Base-by-base conservation (phyloP, 2,113 vertebrate species). In the Daphoenositta chrysoptera region DNA sequence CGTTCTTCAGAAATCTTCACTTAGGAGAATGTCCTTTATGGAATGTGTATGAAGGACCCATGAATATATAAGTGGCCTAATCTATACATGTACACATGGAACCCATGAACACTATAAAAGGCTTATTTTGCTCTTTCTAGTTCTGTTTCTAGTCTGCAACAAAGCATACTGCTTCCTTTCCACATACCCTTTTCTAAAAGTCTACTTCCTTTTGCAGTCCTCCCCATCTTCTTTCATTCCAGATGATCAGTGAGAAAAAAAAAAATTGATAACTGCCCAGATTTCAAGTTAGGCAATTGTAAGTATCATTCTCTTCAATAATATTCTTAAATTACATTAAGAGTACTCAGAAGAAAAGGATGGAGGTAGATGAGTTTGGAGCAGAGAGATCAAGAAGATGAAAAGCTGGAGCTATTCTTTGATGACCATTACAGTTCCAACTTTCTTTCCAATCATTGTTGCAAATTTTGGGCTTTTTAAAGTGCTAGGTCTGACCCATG, bases 401-500 rank as follows among this genome's bases (percentile, higher is more conserved):
- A 82, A 88, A 94, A 84, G 13, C 21, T 83, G 35, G 18, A 54
- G 22, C 51, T 70, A 13, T 56, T 51, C 47, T 73, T 84, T 68
- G 64, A 86, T 94, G 93, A 83, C 78, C 72, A 51, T 20, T 93
- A 60, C 13, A 72, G 75, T 94, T 97, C 50, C 84, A 94, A 73
- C 50, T 93, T 76, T 86, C 60, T 91, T 95, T 97, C 65, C 89
- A 72, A 66, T 66, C 11, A 42, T 23, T n/a, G 39, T 37, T 84
- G 33, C 11, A 69, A 75, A 30, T 72, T 83, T 60, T 75, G 24
- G 13, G 51, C 20, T 68, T 75, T 87, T 89, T 66, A 39, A 94
- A 64, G 28, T 63, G 27, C 50, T 87, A 92, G 68, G 30, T 95
- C 48, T 94, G 65, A 73, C 87, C 76, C 77, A 9, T 51, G n/a